Conservation (phyloP, 2,797 vertebrate species). For the Aotus griseimembra region DNA sequence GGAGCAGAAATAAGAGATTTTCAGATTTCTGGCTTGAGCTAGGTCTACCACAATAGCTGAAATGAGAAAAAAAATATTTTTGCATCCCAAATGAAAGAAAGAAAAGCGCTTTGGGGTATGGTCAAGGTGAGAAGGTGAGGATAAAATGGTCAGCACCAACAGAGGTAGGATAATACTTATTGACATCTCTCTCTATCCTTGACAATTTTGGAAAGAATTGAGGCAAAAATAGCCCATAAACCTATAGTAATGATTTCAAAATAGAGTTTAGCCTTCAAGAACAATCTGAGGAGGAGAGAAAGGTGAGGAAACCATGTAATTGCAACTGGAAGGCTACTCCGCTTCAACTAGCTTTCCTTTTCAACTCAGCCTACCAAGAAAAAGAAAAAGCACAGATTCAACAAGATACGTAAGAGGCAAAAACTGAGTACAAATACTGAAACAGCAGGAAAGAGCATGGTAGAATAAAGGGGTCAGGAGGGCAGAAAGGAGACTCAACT, state of each 20-base stretch:
- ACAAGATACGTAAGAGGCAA: background rate
- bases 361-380: background rate
- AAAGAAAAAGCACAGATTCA: background rate
- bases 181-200: background rate
- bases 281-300: background rate
- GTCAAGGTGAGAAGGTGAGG: background rate
- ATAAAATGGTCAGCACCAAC: background rate
- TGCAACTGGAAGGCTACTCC: background rate
- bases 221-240: background rate
- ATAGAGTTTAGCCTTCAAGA: background rate
- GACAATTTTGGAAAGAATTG: background rate
- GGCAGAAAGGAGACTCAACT: background rate
- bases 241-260: background rate
- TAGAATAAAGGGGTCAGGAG: background rate
- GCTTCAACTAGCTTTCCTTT: background rate
- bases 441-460: background rate
- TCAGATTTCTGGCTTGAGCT: background rate
- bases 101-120: background rate
- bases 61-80: background rate
- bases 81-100: background rate
- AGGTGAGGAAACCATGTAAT: background rate
- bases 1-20: background rate
- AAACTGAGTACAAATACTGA: background rate
- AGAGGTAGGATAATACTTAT: rapidly evolving
- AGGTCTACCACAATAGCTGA: background rate